Evolutionary conservation across 2,113 vertebrate genomes (phyloP).

Genomic region (Bubo blakistoni): DNA sequence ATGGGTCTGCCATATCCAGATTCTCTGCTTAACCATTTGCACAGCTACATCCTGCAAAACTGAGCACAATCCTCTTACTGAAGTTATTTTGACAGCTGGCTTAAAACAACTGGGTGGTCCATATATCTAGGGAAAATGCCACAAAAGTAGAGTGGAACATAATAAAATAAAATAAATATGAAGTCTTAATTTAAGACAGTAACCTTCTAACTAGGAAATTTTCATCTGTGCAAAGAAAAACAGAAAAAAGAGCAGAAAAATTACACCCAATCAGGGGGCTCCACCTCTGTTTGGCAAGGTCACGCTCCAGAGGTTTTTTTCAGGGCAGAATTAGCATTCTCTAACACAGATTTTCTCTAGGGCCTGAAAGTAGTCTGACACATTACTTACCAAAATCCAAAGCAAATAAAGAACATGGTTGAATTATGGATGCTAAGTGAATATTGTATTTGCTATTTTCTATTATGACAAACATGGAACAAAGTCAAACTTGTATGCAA

Average conservation of each 20-base stretch:
- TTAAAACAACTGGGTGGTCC: slow-evolving; percentile 33
- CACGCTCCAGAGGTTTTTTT: not conserved
- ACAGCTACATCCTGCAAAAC: not conserved
- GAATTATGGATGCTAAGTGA: not conserved
- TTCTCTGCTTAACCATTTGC: not conserved
- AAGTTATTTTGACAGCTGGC: slow-evolving; percentile 33
- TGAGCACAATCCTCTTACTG: not conserved
- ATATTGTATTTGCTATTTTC: not conserved
- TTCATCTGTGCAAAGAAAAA: not conserved
- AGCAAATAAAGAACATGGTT: not conserved
- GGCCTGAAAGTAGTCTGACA: not conserved
- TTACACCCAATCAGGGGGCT: not conserved
- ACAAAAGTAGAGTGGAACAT: not conserved
- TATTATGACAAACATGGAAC: not conserved
- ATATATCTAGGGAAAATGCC: not conserved
- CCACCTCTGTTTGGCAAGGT: not conserved
- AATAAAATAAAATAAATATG: not conserved
- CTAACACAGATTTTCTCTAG: not conserved
- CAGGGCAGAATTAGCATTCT: not conserved
- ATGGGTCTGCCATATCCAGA: not conserved
- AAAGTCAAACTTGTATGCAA: not conserved
- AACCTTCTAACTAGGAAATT: not conserved
- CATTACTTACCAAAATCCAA: not conserved
- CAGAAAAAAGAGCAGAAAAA: not conserved
- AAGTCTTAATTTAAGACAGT: not conserved